phyloP scores from a whole-genome alignment of 23 tunicate species.

The Trididemnum miniatum region DNA sequence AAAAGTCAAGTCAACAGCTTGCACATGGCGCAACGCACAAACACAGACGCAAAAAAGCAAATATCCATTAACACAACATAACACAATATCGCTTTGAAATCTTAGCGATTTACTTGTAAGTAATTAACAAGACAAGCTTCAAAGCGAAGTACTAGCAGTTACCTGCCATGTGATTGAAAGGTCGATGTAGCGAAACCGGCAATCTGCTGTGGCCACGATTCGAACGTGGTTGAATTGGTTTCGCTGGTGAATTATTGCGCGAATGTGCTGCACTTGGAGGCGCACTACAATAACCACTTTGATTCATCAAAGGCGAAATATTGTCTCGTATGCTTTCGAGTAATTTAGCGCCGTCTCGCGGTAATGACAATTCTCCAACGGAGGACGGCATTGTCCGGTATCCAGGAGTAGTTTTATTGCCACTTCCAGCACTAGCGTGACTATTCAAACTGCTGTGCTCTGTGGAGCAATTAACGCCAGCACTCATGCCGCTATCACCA shows the following conservation, averaged over 20 bases:
- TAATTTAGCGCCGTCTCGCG: background rate
- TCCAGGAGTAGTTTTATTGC: background rate
- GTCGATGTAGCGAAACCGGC: background rate
- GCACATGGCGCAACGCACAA: too few species aligned
- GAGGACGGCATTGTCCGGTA: background rate
- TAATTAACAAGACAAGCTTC: too few species aligned
- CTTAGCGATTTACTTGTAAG: too few species aligned
- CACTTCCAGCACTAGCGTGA: conserved; percentile 49
- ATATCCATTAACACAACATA: too few species aligned
- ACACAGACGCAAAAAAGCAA: too few species aligned
- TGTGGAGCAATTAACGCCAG: conserved; percentile 76
- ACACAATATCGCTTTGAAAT: too few species aligned
- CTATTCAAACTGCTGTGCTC: conserved; percentile 78
- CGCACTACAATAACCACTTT: background rate
- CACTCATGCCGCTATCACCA: conserved; percentile 95
- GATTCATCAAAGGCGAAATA: background rate
- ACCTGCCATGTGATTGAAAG: background rate
- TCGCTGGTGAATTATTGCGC: background rate
- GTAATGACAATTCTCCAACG: background rate
- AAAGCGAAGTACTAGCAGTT: too few species aligned
- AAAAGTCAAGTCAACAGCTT: too few species aligned
- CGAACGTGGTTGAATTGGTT: background rate
- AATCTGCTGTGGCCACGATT: background rate
- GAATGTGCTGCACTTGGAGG: background rate
- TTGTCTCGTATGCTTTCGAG: background rate